Percentiles rank a stretch among this genome's conserved stretches.
These are phyloP conservation scores for Caracal caracal DNA, from an alignment of 2,113 vertebrate genomes.

Conservation along the genomic window DNA sequence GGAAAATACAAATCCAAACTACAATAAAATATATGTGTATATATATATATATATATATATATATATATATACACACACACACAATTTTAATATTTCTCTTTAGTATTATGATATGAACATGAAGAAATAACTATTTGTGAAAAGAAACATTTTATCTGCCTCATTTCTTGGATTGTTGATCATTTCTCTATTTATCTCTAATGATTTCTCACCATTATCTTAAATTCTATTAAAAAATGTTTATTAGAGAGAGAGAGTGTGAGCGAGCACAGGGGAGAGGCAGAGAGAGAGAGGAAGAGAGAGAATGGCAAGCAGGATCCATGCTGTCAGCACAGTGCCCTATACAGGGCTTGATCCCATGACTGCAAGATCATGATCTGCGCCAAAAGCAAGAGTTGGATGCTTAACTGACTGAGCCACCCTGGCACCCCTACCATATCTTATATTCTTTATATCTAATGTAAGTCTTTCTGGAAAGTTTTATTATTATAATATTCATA, in stretches of 20 bases:
- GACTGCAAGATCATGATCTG: too few species aligned
- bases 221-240: background rate
- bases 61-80: background rate
- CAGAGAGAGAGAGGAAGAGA: too few species aligned
- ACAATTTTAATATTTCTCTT: background rate
- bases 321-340: too few species aligned
- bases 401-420: too few species aligned
- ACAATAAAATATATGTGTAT: background rate
- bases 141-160: background rate
- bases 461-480: background rate
- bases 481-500: background rate
- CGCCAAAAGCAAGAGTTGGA: too few species aligned
- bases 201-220: background rate
- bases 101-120: background rate
- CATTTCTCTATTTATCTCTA: background rate
- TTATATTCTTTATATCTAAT: background rate
- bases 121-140: background rate
- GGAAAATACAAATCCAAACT: background rate
- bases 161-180: background rate
- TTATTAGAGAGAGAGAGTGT: too few species aligned
- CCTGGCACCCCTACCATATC: background rate
- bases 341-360: too few species aligned
- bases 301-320: too few species aligned
- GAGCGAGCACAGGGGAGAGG: too few species aligned
- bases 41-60: background rate